A percentile compares a stretch with the other conserved stretches of the same genome.
phyloP scores from a whole-genome alignment of 2,888 invertebrate genomes.

The Subacronicta megacephala region DNA sequence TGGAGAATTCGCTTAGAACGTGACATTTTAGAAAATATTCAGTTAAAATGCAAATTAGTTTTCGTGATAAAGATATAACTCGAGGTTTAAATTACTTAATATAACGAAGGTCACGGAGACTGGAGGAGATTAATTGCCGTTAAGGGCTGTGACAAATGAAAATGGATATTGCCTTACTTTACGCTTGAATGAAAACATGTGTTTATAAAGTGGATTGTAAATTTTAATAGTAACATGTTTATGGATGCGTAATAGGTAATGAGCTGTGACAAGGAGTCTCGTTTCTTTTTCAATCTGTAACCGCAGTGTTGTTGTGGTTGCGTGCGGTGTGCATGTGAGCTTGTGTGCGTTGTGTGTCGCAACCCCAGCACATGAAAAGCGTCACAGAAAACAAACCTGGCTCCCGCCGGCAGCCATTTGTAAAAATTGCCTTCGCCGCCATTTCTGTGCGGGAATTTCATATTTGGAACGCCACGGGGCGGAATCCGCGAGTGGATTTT shows the following conservation, averaged over 20 bases:
- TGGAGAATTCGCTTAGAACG: slow-evolving; percentile 76
- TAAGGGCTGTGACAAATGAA: slow-evolving; percentile 30
- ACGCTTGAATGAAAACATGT: slow-evolving; percentile 11
- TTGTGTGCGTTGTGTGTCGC: slow-evolving; percentile 21
- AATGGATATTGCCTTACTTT: slow-evolving; percentile 23
- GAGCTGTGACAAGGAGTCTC: slow-evolving; percentile 7
- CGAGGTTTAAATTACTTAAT: slow-evolving; percentile 71
- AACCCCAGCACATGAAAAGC: slow-evolving; percentile 61
- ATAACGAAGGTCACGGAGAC: slow-evolving; percentile 45
- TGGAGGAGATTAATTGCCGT: slow-evolving; percentile 50
- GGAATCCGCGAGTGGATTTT: slow-evolving; percentile 77
- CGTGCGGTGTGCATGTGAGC: slow-evolving; percentile 15
- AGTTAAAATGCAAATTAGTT: slow-evolving; percentile 82
- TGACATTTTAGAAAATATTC: slow-evolving; percentile 77
- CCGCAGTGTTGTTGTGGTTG: slow-evolving; percentile 42
- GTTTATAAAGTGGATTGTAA: slow-evolving; percentile 3
- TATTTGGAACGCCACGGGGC: slow-evolving; percentile 86
- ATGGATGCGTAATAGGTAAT: slow-evolving; percentile 12
- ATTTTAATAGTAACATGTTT: slow-evolving; percentile 2
- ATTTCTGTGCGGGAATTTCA: slow-evolving; percentile 88
- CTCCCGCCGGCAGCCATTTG: slow-evolving; percentile 87
- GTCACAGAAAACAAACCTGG: slow-evolving; percentile 73
- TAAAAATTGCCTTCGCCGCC: slow-evolving; percentile 88
- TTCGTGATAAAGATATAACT: slow-evolving; percentile 73
- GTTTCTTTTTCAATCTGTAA: slow-evolving; percentile 30